Percentiles rank a stretch among this genome's conserved stretches.
These are phyloP conservation scores for Clarias batrachus DNA, from an alignment of 2,113 vertebrate genomes.

Conservation along the genomic window DNA sequence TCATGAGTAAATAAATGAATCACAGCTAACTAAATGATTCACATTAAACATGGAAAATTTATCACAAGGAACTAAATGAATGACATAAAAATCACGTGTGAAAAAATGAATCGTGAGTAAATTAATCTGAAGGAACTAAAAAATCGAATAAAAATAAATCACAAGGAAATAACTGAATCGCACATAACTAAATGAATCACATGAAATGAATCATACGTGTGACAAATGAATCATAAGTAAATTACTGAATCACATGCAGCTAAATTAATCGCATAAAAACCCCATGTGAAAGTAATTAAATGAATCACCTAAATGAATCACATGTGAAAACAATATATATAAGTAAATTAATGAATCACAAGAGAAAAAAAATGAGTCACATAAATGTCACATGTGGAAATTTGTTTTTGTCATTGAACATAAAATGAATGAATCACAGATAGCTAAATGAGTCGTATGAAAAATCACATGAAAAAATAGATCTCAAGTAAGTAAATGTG, in stretches of 20 bases:
- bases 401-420: too few relatives aligned
- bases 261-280: not conserved
- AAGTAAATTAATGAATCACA: too few relatives aligned
- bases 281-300: not conserved
- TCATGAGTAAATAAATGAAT: not conserved
- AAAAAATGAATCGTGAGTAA: not conserved
- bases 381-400: too few relatives aligned
- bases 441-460: not conserved
- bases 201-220: too few relatives aligned
- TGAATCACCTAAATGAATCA: too few relatives aligned
- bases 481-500: too few relatives aligned
- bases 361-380: too few relatives aligned
- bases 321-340: too few relatives aligned
- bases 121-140: not conserved
- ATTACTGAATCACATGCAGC: too few relatives aligned
- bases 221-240: too few relatives aligned
- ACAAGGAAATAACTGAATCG: not conserved
- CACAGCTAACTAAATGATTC: not conserved
- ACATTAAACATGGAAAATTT: not conserved
- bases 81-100: too few relatives aligned
- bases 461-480: too few relatives aligned
- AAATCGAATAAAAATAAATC: not conserved
- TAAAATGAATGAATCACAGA: not conserved
- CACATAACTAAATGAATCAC: not conserved
- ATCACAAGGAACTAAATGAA: not conserved